Base-by-base conservation (phyloP, 2,888 invertebrate genomes). In the Artemia sinica region DNA sequence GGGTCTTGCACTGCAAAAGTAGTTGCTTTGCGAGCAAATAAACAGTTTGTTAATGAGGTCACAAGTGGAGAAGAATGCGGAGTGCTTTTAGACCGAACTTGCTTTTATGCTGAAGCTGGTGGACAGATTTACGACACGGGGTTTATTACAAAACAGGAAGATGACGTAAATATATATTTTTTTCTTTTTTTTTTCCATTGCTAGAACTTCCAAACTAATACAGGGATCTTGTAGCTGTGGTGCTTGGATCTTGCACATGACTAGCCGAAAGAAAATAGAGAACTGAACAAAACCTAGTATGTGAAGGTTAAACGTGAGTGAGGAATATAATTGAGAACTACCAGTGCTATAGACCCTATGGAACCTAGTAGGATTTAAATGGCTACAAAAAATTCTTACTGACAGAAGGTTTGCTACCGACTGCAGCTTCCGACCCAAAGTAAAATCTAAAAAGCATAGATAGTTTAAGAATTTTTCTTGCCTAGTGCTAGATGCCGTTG, bases 121-220 rank as follows among this genome's bases (percentile, higher is more conserved):
- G 98, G 98, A 13, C 98, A 99, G 81, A 95, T 93, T 75, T 95
- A 85, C 77, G 98, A 99, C 77, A 90, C 91, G 76, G 98, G 98
- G 41, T 92, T 87, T 74, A 82, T 95, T 77, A 86, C 86, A 0
- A 92, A 91, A 81, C 77, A 82, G 8, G 84, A 82, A 70, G 91
- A 92, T 77, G 91, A 92, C 76, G 83, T 82, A 73, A 70, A 74
- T 48, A 72, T 73, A 66, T 28, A 72, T 18, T 11, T 65, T 49
- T 41, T 11, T 41, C 3, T 13, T 8, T 14, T 67, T 65, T 18
- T 12, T 66, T 12, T 8, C 8, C 14, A 6, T 48, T 48, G 13
- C 10, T 63, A 4, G 49, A 58, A 67, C 14, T 52, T n/a, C 13
- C 8, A 12, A 48, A 58, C 10, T 49, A 48, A 41, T 28, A 4